phyloP scores from a whole-genome alignment of 37 sponge, comb jelly and placozoan species.

The Amphimedon queenslandica region DNA sequence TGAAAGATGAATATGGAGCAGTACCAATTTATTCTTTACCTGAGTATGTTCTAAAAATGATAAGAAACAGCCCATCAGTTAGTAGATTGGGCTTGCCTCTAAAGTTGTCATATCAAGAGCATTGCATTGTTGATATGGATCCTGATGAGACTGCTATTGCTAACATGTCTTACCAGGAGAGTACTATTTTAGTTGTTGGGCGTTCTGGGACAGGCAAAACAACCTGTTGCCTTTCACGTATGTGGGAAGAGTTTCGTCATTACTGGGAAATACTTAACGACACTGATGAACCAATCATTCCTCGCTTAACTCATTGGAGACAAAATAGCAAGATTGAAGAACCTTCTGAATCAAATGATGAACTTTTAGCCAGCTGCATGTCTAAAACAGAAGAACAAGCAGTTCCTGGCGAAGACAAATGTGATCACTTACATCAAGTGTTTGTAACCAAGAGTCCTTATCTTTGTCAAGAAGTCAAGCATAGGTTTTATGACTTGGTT shows the following conservation, averaged over 20 bases:
- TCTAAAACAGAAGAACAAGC: background rate
- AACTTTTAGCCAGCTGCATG: no score
- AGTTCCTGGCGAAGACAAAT: background rate
- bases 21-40: slow-evolving; percentile 58
- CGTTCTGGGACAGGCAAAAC: slow-evolving; percentile 89
- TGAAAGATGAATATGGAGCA: slow-evolving; percentile 48
- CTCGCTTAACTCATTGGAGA: no score
- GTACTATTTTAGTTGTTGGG: slow-evolving; percentile 65
- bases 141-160: slow-evolving; percentile 75
- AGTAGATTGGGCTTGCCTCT: slow-evolving; percentile 51
- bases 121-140: background rate
- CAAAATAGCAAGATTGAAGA: no score
- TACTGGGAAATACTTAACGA: slow-evolving; percentile 40
- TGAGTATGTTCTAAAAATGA: slow-evolving; percentile 22
- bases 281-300: slow-evolving; percentile 6
- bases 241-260: slow-evolving; percentile 58
- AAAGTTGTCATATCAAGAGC: slow-evolving; percentile 22
- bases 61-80: slow-evolving; percentile 21
- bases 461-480: slow-evolving; percentile 61
- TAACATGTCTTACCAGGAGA: slow-evolving; percentile 19
- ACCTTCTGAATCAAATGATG: background rate
- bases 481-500: slow-evolving; percentile 66
- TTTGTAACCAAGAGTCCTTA: slow-evolving; percentile 82
- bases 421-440: slow-evolving; percentile 71
- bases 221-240: slow-evolving; percentile 72